A percentile compares a stretch with the other conserved stretches of the same genome.
Conservation (phyloP, 2,797 vertebrate genomes). For the Hyperoplus immaculatus region DNA sequence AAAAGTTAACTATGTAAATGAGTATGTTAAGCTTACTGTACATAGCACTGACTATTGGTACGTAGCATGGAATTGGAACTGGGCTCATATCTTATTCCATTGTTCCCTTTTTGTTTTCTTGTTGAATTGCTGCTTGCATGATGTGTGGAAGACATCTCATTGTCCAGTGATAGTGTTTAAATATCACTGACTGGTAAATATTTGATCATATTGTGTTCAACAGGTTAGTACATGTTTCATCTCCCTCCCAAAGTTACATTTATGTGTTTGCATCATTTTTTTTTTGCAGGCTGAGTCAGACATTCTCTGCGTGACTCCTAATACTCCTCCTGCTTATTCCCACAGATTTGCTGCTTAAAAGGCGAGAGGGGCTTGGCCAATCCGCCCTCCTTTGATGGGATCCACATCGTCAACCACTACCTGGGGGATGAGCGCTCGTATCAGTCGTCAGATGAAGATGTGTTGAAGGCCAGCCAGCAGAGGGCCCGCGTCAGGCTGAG, state of each 20-base stretch:
- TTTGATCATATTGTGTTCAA: background rate
- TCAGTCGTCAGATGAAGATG: conserved; percentile 96
- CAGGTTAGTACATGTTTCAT: background rate
- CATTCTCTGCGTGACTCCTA: background rate
- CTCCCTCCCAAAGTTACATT: background rate
- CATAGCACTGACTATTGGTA: background rate
- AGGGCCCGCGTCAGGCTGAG: conserved; percentile 85
- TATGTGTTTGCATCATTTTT: background rate
- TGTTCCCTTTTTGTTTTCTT: conserved; percentile 6
- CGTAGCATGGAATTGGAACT: conserved; percentile 9
- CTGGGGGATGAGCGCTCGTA: conserved; percentile 89
- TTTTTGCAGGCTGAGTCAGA: background rate
- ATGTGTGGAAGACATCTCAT: conserved; percentile 12
- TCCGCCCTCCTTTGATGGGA: conserved; percentile 93
- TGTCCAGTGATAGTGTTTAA: conserved; percentile 2
- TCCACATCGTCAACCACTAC: conserved; percentile 97
- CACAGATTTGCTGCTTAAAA: conserved; percentile 94
- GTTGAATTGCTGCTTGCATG: conserved; percentile 20
- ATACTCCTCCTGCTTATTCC: conserved; percentile 7
- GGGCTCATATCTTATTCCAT: background rate
- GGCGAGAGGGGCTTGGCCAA: conserved; percentile 87
- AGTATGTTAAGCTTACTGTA: background rate
- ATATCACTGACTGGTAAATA: conserved; percentile 1
- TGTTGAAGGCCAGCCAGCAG: conserved; percentile 73
- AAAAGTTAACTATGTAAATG: background rate